phyloP scores from a whole-genome alignment of 2,113 vertebrate genomes.

The Lasiurus borealis region DNA sequence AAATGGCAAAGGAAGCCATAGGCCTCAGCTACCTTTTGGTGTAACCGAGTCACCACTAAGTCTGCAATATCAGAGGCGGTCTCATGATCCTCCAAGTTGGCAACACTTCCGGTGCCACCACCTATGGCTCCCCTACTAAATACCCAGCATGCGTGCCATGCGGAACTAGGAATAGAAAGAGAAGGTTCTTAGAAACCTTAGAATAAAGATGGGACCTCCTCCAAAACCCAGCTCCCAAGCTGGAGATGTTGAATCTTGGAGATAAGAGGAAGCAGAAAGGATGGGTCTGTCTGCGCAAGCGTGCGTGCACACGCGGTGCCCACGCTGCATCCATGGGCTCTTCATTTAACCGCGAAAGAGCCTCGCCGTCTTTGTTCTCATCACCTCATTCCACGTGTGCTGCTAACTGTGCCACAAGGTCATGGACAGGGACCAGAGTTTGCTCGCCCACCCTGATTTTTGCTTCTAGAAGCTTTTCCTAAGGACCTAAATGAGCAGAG shows the following conservation, averaged over 20 bases:
- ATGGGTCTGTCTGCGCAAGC: not conserved
- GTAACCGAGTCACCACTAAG: not conserved
- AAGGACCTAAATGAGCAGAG: not conserved
- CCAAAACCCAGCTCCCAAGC: not conserved
- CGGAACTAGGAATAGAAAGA: not conserved
- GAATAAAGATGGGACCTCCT: not conserved
- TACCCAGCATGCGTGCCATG: not conserved
- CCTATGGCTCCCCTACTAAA: not conserved
- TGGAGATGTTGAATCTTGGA: not conserved
- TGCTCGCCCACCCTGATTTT: not conserved
- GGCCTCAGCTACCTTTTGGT: not conserved
- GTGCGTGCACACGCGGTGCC: fast-evolving
- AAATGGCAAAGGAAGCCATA: not conserved
- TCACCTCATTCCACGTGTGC: not conserved
- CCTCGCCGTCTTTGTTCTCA: not conserved
- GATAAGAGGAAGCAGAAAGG: not conserved
- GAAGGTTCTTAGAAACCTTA: not conserved
- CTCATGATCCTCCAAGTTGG: not conserved
- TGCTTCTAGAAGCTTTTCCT: conserved; percentile 29
- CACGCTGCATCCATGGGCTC: no score
- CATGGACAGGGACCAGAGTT: not conserved
- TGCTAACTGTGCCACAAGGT: not conserved
- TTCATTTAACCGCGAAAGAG: not conserved
- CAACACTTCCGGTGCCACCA: not conserved
- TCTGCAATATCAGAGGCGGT: not conserved